Conservation (phyloP, 2,888 invertebrate species). For the Palloptera scutellata region DNA sequence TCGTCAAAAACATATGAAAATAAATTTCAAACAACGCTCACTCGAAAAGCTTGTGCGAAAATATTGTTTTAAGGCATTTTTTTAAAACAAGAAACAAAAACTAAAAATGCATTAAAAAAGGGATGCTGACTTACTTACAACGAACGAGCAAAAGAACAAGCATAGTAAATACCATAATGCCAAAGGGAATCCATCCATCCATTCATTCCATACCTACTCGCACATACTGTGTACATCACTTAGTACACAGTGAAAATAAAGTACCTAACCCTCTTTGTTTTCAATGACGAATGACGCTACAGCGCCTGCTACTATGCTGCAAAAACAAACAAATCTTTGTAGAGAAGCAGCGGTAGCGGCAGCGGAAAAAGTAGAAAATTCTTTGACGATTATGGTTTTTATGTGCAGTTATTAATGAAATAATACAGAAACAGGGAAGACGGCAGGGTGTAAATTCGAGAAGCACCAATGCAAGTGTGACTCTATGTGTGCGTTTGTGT, state of each 20-base stretch:
- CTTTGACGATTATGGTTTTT: constrained; percentile 46
- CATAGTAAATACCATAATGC: constrained; percentile 17
- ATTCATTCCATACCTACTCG: background rate
- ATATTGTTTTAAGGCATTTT: constrained; percentile 35
- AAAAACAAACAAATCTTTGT: constrained; percentile 30
- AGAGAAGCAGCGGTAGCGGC: background rate
- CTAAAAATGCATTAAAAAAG: no score
- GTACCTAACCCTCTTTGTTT: constrained; percentile 11
- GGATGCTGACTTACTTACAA: no score
- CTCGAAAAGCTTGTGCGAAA: constrained; percentile 34
- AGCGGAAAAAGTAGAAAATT: constrained; percentile 34
- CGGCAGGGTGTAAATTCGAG: background rate
- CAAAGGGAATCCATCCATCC: background rate
- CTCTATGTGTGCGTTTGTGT: constrained; percentile 35
- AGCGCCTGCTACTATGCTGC: background rate
- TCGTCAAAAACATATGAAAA: constrained; percentile 31
- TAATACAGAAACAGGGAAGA: background rate
- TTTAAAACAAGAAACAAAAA: constrained; percentile 20
- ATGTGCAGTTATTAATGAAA: constrained; percentile 27
- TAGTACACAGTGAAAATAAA: no score
- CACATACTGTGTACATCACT: constrained; percentile 1
- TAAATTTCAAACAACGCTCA: constrained; percentile 11
- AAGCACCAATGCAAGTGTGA: background rate
- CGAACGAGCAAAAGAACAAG: constrained; percentile 2
- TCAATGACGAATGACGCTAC: background rate